phyloP scores from a whole-genome alignment of 2,888 invertebrate species.

The Eupithecia subumbrata region DNA sequence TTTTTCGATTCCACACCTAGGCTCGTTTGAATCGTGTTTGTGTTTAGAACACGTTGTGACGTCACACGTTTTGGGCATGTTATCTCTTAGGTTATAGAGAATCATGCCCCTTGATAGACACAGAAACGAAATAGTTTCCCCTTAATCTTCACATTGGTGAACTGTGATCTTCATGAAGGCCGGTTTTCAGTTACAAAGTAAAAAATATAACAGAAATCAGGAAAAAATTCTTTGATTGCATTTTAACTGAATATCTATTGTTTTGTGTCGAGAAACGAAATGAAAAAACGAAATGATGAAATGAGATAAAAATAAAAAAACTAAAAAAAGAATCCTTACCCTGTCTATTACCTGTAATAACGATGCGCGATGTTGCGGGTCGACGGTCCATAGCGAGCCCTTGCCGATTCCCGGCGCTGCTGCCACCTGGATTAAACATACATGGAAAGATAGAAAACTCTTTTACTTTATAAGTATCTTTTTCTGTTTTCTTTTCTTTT shows the following conservation, averaged over 20 bases:
- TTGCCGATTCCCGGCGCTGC: constrained; percentile 91
- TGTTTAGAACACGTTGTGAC: too few relatives aligned
- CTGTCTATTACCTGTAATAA: constrained; percentile 70
- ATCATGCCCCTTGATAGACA: neutral
- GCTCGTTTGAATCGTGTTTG: too few relatives aligned
- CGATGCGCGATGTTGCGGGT: constrained; percentile 95
- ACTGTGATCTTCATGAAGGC: neutral
- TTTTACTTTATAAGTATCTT: too few relatives aligned
- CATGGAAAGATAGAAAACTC: too few relatives aligned
- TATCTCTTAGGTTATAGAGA: too few relatives aligned
- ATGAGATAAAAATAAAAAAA: constrained; percentile 9
- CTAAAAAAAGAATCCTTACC: constrained; percentile 26
- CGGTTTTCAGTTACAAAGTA: neutral
- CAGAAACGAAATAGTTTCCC: neutral
- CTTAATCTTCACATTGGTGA: too few relatives aligned
- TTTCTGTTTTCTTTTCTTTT: too few relatives aligned
- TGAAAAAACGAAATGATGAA: neutral
- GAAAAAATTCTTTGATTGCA: neutral
- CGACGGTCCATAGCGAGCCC: constrained; percentile 98
- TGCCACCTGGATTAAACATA: constrained; percentile 62
- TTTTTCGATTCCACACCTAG: too few relatives aligned
- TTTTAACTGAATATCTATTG: neutral
- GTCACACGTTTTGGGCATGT: too few relatives aligned
- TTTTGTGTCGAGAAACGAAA: neutral
- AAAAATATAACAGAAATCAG: neutral